Evolutionary conservation across 2,113 vertebrate species (phyloP), one percentile per base, ranked within the genome.

Genomic region (Paratilapia polleni): DNA sequence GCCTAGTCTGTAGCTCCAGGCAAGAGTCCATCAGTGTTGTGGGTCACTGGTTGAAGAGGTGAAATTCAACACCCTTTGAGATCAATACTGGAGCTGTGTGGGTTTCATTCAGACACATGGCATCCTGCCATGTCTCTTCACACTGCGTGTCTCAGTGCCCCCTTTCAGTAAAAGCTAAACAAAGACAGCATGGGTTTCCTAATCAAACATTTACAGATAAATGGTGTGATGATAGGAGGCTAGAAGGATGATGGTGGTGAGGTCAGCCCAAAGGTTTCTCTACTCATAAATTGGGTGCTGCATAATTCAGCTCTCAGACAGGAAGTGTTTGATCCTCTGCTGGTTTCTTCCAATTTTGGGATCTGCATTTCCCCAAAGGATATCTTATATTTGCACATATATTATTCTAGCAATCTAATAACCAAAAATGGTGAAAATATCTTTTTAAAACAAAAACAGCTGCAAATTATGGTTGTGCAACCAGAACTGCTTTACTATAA

Each of bases 321-420:
- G 59, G 31, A 89, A 80, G 66, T 52, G 34, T 88, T 87, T 87
- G 78, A 90, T 91, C 75, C 7, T 79, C 49, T 22, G 49, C 81
- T 59, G 57, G 83, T 43, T 38, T 57, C 17, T 49, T 81, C 64
- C 14, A 19, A 49, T 78, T 47, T 78, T 60, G 52, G 34, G 62
- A 49, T 28, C 80, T 76, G 36, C 2, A 24, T 56, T 61, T 56
- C 73, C 38, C 70, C 73, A 63, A 66, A 78, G 61, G 52, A 88
- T 43, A 9, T 49, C 78, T 81, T 84, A 57, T 47, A 77, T 82
- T 76, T 66, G 22, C 38, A 75, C 8, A 52, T 83, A 61, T 28
- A 20, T 10, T 62, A 15, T 77, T 36, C 17, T 20, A 47, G 56
- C 19, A 22, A 62, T 54, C 57, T 63, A 41, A 24, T 77, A 60